Conservation (phyloP, 2,113 vertebrate genomes). For the Ammodytes marinus region DNA sequence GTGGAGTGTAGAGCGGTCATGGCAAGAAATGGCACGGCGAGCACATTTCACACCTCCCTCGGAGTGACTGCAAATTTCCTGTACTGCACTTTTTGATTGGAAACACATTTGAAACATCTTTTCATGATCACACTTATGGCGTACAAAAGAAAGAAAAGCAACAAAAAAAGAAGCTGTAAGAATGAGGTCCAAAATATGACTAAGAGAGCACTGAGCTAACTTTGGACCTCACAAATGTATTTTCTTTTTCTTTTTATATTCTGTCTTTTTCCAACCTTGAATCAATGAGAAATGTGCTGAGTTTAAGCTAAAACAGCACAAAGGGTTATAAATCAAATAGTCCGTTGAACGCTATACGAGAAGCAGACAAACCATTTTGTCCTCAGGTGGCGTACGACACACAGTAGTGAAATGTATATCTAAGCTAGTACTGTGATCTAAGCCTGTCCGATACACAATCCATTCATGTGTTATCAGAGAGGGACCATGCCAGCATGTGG, state of each 20-base stretch:
- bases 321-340: slow-evolving; percentile 57
- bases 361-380: slow-evolving; percentile 40
- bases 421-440: slow-evolving; percentile 11
- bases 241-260: slow-evolving; percentile 40
- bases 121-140: slow-evolving; percentile 75
- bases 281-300: slow-evolving; percentile 73
- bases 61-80: slow-evolving; percentile 85
- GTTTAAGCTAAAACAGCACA: slow-evolving; percentile 60
- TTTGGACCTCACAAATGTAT: slow-evolving; percentile 63
- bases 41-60: slow-evolving; percentile 84
- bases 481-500: slow-evolving; percentile 42
- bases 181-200: slow-evolving; percentile 73
- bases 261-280: slow-evolving; percentile 66
- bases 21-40: slow-evolving; percentile 81
- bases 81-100: slow-evolving; percentile 77
- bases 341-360: slow-evolving; percentile 29
- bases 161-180: slow-evolving; percentile 36
- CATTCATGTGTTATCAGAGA: slow-evolving; percentile 44
- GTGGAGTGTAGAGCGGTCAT: slow-evolving; percentile 75
- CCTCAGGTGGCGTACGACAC: slow-evolving; percentile 15
- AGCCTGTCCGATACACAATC: slow-evolving; percentile 3
- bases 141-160: slow-evolving; percentile 60
- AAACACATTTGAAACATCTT: slow-evolving; percentile 81
- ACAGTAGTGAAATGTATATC: slow-evolving; percentile 32
- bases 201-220: slow-evolving; percentile 76